Percentiles rank a stretch among this genome's conserved stretches.
phyloP scores from a whole-genome alignment of 2,888 invertebrate species.

The Agrilus cyanescens region DNA sequence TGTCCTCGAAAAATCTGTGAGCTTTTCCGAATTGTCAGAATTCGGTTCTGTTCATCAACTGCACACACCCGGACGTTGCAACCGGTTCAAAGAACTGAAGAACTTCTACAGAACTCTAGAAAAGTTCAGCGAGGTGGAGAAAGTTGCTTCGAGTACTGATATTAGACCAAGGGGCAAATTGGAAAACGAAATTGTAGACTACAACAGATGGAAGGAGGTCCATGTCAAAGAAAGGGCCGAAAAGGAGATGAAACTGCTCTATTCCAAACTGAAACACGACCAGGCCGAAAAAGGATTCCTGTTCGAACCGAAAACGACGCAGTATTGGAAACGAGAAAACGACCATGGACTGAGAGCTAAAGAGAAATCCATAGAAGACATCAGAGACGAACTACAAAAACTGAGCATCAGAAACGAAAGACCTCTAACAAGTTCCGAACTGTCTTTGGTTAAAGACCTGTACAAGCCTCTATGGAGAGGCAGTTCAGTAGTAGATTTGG shows the following conservation, averaged over 20 bases:
- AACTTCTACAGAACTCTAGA: conserved; percentile 78
- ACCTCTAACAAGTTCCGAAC: conserved; percentile 33
- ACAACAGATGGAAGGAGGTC: conserved; percentile 76
- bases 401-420: conserved; percentile 40
- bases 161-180: conserved; percentile 58
- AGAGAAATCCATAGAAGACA: conserved; percentile 79
- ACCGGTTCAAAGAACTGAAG: conserved; percentile 72
- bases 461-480: conserved; percentile 79
- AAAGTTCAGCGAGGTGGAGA: conserved; percentile 71
- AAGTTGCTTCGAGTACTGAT: conserved; percentile 57
- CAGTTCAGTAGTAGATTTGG: conserved; percentile 69
- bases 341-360: conserved; percentile 70
- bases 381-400: conserved; percentile 57
- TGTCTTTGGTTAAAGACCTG: conserved; percentile 47
- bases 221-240: conserved; percentile 70
- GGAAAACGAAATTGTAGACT: conserved; percentile 74
- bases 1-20: conserved; percentile 46
- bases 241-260: conserved; percentile 65
- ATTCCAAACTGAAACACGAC: conserved; percentile 62
- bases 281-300: conserved; percentile 76
- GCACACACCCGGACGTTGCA: conserved; percentile 56
- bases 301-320: conserved; percentile 63
- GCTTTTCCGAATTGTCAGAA: conserved; percentile 55
- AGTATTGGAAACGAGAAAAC: conserved; percentile 63
- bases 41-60: conserved; percentile 30